A percentile compares a stretch with the other conserved stretches of the same genome.
phyloP scores from a whole-genome alignment of 37 sponge, comb jelly and placozoan genomes.

The Beroe forskalii region DNA sequence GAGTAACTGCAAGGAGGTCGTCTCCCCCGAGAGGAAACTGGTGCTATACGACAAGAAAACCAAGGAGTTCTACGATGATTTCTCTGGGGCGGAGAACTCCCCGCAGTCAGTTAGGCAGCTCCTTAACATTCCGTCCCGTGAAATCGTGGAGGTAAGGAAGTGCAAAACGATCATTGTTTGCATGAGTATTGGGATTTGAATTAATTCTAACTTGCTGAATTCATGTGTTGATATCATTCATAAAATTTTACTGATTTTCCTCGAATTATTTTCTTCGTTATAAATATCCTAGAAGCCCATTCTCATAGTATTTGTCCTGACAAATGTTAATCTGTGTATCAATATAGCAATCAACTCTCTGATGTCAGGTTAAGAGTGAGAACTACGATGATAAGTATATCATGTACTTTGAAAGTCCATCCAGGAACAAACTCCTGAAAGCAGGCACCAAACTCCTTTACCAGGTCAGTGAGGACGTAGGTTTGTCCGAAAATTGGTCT shows the following conservation, averaged over 20 bases:
- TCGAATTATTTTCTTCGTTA: too few species aligned
- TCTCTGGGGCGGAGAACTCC: constrained; percentile 71
- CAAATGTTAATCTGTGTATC: too few species aligned
- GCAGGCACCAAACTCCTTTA: constrained; percentile 70
- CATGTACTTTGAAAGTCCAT: constrained; percentile 79
- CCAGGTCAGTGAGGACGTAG: background rate
- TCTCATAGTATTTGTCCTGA: too few species aligned
- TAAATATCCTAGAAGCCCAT: too few species aligned
- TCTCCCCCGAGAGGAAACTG: constrained; percentile 74
- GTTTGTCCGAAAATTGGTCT: too few species aligned
- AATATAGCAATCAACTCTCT: background rate
- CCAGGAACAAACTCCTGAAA: constrained; percentile 78
- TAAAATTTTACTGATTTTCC: too few species aligned
- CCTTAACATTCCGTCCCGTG: constrained; percentile 71
- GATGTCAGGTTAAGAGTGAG: constrained; percentile 43
- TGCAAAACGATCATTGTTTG: too few species aligned
- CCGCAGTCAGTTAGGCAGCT: constrained; percentile 69
- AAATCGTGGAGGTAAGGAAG: constrained; percentile 72
- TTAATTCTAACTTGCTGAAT: too few species aligned
- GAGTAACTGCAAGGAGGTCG: constrained; percentile 71
- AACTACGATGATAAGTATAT: constrained; percentile 57
- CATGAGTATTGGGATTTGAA: too few species aligned
- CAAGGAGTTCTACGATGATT: constrained; percentile 78
- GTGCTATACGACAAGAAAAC: constrained; percentile 66
- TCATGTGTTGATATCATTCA: too few species aligned